Evolutionary conservation across 2,888 invertebrate genomes (phyloP).

Genomic region (Coelopa pilipes): DNA sequence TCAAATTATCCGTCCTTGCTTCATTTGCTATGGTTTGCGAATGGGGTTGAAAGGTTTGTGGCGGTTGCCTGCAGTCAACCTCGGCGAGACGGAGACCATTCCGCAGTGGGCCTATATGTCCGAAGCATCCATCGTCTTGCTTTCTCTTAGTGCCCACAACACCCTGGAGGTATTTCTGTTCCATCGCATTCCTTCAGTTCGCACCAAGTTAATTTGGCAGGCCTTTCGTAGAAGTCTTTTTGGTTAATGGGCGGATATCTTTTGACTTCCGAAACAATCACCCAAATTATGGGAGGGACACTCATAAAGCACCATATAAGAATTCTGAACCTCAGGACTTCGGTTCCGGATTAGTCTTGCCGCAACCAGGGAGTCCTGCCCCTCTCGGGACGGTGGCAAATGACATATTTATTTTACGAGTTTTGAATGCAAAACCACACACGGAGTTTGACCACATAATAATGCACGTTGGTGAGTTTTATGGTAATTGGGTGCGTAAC

Average conservation of each 20-base stretch:
- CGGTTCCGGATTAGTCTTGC: neutral
- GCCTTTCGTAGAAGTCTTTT: too few species aligned
- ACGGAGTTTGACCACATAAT: conserved; percentile 29
- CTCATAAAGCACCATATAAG: neutral
- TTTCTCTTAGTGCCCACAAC: too few species aligned
- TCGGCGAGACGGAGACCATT: too few species aligned
- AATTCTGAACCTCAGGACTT: neutral
- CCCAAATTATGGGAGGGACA: neutral
- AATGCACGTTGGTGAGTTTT: conserved; percentile 37
- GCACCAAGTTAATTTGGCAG: too few species aligned
- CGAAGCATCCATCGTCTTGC: too few species aligned
- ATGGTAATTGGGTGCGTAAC: conserved; percentile 48
- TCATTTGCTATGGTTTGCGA: conserved; percentile 47
- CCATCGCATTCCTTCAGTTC: too few species aligned
- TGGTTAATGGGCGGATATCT: too few species aligned
- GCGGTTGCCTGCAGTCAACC: too few species aligned
- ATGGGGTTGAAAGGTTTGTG: conserved; percentile 28
- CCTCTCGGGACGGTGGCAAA: neutral
- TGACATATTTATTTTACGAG: conserved; percentile 66
- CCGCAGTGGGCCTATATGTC: too few species aligned
- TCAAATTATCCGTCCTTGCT: conserved; percentile 64
- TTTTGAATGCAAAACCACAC: conserved; percentile 63
- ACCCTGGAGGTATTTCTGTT: too few species aligned
- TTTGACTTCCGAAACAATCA: neutral
- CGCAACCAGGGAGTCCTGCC: neutral